Evolutionary conservation across 2,113 vertebrate genomes (phyloP).

Genomic region (Bettongia penicillata): DNA sequence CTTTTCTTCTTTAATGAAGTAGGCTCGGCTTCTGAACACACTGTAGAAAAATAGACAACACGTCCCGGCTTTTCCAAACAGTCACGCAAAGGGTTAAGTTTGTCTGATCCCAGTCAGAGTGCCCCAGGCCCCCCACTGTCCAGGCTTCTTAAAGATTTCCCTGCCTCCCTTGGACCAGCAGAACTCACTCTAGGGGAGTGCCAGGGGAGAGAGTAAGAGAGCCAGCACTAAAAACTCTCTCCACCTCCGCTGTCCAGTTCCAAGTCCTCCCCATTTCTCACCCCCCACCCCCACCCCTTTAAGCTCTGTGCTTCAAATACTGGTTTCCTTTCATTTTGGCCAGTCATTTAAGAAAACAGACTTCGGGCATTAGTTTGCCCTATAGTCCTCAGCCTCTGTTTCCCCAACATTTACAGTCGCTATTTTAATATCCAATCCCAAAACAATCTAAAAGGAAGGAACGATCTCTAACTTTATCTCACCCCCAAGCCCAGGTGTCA

Average conservation of each 20-base stretch:
- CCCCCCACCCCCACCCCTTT: too few relatives aligned
- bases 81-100: conserved; percentile 36
- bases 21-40: conserved; percentile 36
- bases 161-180: neutral
- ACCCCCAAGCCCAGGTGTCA: neutral
- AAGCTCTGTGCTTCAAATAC: neutral
- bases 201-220: neutral
- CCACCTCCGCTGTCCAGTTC: neutral
- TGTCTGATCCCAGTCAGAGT: neutral
- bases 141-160: conserved; percentile 9
- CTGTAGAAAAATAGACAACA: conserved; percentile 41
- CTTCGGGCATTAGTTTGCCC: neutral
- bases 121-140: neutral
- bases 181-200: neutral
- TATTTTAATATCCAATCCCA: neutral
- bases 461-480: neutral
- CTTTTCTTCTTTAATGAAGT: conserved; percentile 56
- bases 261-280: neutral
- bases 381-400: neutral
- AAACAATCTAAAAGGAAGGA: neutral
- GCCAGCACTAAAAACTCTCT: neutral
- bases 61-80: neutral
- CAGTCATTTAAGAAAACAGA: neutral
- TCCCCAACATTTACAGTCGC: neutral
- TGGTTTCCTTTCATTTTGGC: neutral